Conservation (phyloP, 2,113 vertebrate species). For the Seriola aureovittata region DNA sequence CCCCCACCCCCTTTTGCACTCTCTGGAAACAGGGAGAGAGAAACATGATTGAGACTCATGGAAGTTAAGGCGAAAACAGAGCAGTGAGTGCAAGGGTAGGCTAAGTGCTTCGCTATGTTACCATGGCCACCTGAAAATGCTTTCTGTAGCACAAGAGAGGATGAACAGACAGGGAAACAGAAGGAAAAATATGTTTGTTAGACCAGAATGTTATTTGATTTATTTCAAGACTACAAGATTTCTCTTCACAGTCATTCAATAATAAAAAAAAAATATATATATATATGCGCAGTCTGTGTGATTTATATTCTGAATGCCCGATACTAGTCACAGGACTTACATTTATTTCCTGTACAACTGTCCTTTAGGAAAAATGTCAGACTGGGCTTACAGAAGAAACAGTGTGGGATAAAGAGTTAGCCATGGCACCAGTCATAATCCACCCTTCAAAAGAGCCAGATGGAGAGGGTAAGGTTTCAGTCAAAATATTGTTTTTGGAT, state of each 20-base stretch:
- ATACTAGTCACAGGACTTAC: conserved; percentile 38
- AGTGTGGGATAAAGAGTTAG: conserved; percentile 80
- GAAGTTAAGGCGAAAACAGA: conserved; percentile 78
- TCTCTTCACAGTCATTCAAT: conserved; percentile 21
- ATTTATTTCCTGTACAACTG: conserved; percentile 63
- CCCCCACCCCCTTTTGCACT: conserved; percentile 11
- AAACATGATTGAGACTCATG: conserved; percentile 41
- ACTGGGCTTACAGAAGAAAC: conserved; percentile 74
- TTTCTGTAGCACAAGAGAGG: conserved; percentile 81
- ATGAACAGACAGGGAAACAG: conserved; percentile 32
- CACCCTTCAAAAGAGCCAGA: conserved; percentile 86
- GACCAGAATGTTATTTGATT: conserved; percentile 12
- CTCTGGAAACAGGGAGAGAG: conserved; percentile 26
- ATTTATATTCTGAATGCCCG: conserved; percentile 42
- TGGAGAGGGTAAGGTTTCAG: conserved; percentile 86
- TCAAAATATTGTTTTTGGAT: conserved; percentile 88
- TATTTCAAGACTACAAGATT: neutral
- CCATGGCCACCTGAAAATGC: conserved; percentile 93
- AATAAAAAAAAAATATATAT: neutral
- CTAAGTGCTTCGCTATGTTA: conserved; percentile 89
- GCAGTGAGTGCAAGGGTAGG: conserved; percentile 83
- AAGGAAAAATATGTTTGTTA: conserved; percentile 10
- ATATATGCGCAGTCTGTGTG: conserved; percentile 1
- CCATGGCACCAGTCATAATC: conserved; percentile 85
- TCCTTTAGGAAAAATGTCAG: conserved; percentile 70